phyloP scores from a whole-genome alignment of 37 sponge, comb jelly and placozoan genomes.

The Hormiphora californensis region DNA sequence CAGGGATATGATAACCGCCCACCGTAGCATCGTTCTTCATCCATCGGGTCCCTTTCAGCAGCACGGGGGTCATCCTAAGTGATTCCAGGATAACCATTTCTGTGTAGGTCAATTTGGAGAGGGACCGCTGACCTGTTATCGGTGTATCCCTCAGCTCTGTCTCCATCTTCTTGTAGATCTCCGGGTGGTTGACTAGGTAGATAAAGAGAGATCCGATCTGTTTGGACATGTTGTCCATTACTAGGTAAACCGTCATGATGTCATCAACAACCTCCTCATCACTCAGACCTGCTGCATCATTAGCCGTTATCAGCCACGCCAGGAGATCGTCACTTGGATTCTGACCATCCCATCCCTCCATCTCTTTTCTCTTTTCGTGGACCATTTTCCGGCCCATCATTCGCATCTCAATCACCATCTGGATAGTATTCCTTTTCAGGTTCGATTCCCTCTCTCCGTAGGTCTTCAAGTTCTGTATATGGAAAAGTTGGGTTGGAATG shows the following conservation, averaged over 20 bases:
- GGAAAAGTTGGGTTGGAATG: not conserved
- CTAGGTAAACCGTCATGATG: not conserved
- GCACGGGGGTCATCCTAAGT: not conserved
- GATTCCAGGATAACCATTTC: not conserved
- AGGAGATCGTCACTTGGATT: not conserved
- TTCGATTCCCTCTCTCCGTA: not conserved
- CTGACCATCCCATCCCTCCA: not conserved
- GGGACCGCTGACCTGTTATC: not conserved
- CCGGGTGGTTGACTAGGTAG: not conserved
- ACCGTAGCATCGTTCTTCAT: not conserved
- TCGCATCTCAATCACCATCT: not conserved
- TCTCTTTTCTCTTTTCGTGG: not conserved
- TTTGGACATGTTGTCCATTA: constrained; percentile 21
- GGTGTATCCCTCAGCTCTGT: not conserved
- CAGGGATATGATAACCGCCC: not conserved
- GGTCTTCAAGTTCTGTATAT: not conserved
- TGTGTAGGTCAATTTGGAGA: not conserved
- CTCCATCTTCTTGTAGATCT: not conserved
- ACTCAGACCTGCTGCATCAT: not conserved
- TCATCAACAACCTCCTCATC: constrained; percentile 3
- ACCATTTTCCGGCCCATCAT: constrained; percentile 4
- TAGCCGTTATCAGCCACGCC: constrained; percentile 1
- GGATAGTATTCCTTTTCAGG: not conserved
- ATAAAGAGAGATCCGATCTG: constrained; percentile 26
- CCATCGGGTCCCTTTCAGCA: not conserved